Conservation (phyloP, 2,797 vertebrate genomes). For the Acrossocheilus wenchowensis region DNA sequence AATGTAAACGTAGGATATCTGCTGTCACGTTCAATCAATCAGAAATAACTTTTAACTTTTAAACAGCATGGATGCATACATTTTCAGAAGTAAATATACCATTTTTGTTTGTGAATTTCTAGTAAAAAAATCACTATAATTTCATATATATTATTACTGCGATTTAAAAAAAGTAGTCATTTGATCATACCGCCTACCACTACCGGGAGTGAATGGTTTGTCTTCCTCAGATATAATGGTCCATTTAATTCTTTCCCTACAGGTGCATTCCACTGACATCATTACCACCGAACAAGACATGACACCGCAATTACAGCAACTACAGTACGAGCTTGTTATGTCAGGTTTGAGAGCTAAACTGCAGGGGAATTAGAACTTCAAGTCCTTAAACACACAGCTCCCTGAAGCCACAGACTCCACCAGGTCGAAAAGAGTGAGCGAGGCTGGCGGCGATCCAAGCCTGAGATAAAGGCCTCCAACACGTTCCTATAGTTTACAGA, state of each 20-base stretch:
- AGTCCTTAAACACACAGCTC: slow-evolving; percentile 33
- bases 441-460: slow-evolving; percentile 41
- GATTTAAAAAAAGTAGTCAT: background rate
- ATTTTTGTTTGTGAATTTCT: background rate
- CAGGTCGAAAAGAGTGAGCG: slow-evolving; percentile 11
- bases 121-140: background rate
- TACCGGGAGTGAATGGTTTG: background rate
- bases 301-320: slow-evolving; percentile 15
- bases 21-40: background rate
- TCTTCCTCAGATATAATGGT: background rate
- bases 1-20: background rate
- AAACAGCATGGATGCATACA: too few relatives aligned
- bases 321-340: slow-evolving; percentile 30
- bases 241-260: slow-evolving; percentile 1
- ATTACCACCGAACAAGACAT: slow-evolving; percentile 20
- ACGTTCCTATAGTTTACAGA: slow-evolving; percentile 59
- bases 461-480: slow-evolving; percentile 51
- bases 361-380: slow-evolving; percentile 19
- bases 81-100: background rate
- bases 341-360: slow-evolving; percentile 36
- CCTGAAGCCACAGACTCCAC: slow-evolving; percentile 14
- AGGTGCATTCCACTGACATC: slow-evolving; percentile 40
- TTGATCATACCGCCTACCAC: background rate
- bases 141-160: background rate
- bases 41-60: background rate